A percentile compares a stretch with the other conserved stretches of the same genome.
Evolutionary conservation across 2,113 vertebrate genomes (phyloP).

Genomic region (Pardalotus punctatus): DNA sequence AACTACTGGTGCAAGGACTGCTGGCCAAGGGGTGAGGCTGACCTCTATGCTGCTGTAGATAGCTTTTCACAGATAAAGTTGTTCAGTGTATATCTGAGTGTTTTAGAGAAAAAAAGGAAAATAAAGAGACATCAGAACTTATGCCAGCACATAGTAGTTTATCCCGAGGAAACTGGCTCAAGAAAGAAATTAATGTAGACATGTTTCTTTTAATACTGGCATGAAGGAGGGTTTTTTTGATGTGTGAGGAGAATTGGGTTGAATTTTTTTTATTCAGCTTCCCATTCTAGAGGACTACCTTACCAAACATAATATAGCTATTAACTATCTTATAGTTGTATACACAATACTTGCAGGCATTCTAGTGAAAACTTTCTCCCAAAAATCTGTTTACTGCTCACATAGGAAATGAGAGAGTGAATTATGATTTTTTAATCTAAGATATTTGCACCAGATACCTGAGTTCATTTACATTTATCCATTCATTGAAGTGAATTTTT

Average conservation of each 20-base stretch:
- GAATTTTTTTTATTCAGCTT: not conserved
- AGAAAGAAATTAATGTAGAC: not conserved
- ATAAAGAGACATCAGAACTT: not conserved
- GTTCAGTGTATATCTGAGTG: not conserved
- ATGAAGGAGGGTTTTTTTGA: not conserved
- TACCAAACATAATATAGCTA: not conserved
- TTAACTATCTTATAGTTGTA: not conserved
- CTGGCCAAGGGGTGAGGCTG: not conserved
- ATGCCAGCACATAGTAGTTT: not conserved
- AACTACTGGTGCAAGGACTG: not conserved
- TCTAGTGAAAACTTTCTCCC: not conserved
- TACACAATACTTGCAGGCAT: not conserved
- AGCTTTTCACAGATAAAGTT: not conserved
- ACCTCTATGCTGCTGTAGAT: not conserved
- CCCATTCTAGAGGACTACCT: not conserved
- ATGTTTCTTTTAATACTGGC: not conserved
- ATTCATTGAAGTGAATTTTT: not conserved
- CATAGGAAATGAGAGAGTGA: not conserved
- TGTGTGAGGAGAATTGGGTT: not conserved
- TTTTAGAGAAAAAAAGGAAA: not conserved
- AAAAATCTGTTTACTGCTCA: not conserved
- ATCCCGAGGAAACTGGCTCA: not conserved
- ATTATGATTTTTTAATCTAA: constrained; percentile 12
- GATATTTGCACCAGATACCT: not conserved
- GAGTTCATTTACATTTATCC: not conserved